Conservation (phyloP, 2,113 vertebrate genomes). For the Peromyscus californicus region DNA sequence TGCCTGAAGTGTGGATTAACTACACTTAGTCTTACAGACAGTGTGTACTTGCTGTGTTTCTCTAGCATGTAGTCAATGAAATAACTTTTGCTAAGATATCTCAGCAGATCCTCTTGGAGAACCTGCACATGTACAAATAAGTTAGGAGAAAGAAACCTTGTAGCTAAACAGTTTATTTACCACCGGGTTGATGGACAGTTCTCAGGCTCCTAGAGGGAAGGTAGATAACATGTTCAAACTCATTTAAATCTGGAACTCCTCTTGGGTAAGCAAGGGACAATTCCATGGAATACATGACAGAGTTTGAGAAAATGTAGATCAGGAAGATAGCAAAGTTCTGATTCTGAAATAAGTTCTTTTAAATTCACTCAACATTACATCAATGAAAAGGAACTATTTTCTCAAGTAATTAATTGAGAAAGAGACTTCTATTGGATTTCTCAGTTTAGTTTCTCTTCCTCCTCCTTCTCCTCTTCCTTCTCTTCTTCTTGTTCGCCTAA, state of each 20-base stretch:
- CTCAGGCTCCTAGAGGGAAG: background rate
- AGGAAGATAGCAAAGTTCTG: background rate
- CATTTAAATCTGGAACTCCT: background rate
- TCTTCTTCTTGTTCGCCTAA: too few species aligned
- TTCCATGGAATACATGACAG: background rate
- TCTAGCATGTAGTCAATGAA: background rate
- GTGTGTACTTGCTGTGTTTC: background rate
- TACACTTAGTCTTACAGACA: background rate
- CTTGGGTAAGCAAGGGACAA: background rate
- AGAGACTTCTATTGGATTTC: background rate
- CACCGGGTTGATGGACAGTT: background rate
- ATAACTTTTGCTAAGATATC: background rate
- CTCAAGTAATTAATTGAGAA: background rate
- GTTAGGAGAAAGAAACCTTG: background rate
- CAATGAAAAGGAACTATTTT: background rate
- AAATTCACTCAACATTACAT: background rate
- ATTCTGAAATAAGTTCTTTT: constrained; percentile 52
- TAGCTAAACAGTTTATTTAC: background rate
- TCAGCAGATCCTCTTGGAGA: background rate
- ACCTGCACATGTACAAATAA: background rate
- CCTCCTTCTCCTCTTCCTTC: background rate
- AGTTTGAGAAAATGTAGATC: background rate
- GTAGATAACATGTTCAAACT: background rate
- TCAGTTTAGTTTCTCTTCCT: background rate
- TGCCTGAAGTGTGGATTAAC: background rate